Evolutionary conservation across 2,113 vertebrate genomes (phyloP).

Genomic region (Aegypius monachus): DNA sequence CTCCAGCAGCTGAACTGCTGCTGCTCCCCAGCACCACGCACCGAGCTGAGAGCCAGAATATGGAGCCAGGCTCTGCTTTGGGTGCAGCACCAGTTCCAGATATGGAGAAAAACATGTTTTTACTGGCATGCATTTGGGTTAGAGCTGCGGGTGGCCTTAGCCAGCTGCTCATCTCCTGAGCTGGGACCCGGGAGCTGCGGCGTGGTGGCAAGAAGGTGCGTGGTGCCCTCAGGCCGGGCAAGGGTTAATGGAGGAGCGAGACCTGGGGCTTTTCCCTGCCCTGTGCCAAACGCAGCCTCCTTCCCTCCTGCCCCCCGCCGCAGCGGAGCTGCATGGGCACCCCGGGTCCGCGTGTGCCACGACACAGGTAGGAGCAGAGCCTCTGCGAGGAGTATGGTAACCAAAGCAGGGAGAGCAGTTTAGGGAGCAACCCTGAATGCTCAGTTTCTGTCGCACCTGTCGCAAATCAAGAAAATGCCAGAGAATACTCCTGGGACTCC

Average conservation of each 20-base stretch:
- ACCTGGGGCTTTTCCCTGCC: background rate
- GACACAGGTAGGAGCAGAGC: fast-evolving
- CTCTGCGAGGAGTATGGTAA: background rate
- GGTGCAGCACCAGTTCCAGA: background rate
- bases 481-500: background rate
- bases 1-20: background rate
- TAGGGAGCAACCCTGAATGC: fast-evolving
- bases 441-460: background rate
- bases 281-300: background rate
- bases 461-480: background rate
- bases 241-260: background rate
- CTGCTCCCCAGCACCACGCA: background rate
- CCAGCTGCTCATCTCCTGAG: background rate
- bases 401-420: background rate
- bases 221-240: fast-evolving
- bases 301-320: background rate
- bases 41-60: fast-evolving
- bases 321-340: background rate
- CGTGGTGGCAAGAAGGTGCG: fast-evolving
- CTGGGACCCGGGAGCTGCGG: fast-evolving
- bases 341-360: fast-evolving
- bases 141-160: background rate
- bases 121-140: background rate
- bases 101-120: background rate
- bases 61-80: background rate